Evolutionary conservation across 2,888 invertebrate species (phyloP).

Genomic region (Trichogramma evanescens): DNA sequence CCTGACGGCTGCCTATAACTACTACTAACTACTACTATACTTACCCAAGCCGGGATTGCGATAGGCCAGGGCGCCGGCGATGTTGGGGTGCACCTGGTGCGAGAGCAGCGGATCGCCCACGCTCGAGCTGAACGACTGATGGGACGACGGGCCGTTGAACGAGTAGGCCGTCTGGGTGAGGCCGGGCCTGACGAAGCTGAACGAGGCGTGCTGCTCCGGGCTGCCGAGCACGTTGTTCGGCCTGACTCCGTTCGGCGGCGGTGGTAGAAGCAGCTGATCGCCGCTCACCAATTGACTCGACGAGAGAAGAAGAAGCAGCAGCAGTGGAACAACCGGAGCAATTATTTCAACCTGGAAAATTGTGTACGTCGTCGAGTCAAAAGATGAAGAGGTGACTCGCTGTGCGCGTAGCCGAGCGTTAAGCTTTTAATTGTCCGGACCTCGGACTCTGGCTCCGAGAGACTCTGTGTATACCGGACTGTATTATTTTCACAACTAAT

Average conservation of each 20-base stretch:
- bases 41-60: slow-evolving; percentile 39
- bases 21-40: slow-evolving; percentile 15
- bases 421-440: too few relatives aligned
- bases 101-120: slow-evolving; percentile 38
- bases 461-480: too few relatives aligned
- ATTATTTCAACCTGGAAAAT: too few relatives aligned
- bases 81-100: slow-evolving; percentile 35
- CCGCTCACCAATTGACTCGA: slow-evolving; percentile 12
- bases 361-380: too few relatives aligned
- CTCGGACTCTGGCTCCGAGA: too few relatives aligned
- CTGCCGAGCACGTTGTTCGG: slow-evolving; percentile 37
- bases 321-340: not conserved
- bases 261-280: slow-evolving; percentile 10
- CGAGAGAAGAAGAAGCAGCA: slow-evolving; percentile 21
- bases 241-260: slow-evolving; percentile 27
- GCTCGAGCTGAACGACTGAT: slow-evolving; percentile 40
- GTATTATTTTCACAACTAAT: too few relatives aligned
- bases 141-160: slow-evolving; percentile 41
- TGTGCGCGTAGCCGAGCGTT: too few relatives aligned
- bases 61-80: slow-evolving; percentile 38
- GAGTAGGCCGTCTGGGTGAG: slow-evolving; percentile 41
- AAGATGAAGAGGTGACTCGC: too few relatives aligned
- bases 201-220: slow-evolving; percentile 40
- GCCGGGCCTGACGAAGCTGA: slow-evolving; percentile 40
- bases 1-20: slow-evolving; percentile 26